Evolutionary conservation across 2,888 invertebrate genomes (phyloP), one percentile per base, ranked within the genome.

Genomic region (Nemapogon koenigi): DNA sequence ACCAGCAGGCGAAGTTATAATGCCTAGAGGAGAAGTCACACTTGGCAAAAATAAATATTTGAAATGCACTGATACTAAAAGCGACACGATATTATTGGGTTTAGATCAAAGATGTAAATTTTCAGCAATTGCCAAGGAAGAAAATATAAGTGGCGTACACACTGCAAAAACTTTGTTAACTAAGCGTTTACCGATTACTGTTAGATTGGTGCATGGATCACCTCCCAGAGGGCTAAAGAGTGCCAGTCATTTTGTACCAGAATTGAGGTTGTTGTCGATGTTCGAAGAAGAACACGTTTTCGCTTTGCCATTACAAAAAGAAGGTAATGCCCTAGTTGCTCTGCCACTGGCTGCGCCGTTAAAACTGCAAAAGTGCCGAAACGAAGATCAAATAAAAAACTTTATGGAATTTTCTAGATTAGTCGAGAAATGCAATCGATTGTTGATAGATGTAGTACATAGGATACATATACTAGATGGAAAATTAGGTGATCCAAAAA

Each of bases 141-240:
- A 94, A 55, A 94, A 94, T 71, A 94, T 97, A 46, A 92, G 94
- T 59, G 96, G 96, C 15, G 96, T 96, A 13, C 96, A 97, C 66
- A 91, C 91, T 45, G 92, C 94, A 11, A 87, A 89, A 57, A 94
- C 93, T 53, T 80, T 97, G 47, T 73, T 96, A 39, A 87, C 89
- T 47, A 97, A 96, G 68, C 83, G 96, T 47, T 83, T 97, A 73
- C 97, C 97, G 17, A 82, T 97, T 47, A 94, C 94, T 46, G 95
- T 97, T 11, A 84, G 95, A 55, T 81, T 96, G 53, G 94, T 96
- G 3, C 92, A 94, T 57, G 96, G 96, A 18, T 89, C 90, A 37
- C 88, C 91, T 26, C 95, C 95, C 1, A 82, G 91, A 60, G 91
- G 91, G 0, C 69, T 91, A 13, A 92, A 92, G 62, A 89, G 89